Evolutionary conservation across 2,113 vertebrate species (phyloP), one percentile per base, ranked within the genome.

Genomic region (Cyanocitta stelleri): DNA sequence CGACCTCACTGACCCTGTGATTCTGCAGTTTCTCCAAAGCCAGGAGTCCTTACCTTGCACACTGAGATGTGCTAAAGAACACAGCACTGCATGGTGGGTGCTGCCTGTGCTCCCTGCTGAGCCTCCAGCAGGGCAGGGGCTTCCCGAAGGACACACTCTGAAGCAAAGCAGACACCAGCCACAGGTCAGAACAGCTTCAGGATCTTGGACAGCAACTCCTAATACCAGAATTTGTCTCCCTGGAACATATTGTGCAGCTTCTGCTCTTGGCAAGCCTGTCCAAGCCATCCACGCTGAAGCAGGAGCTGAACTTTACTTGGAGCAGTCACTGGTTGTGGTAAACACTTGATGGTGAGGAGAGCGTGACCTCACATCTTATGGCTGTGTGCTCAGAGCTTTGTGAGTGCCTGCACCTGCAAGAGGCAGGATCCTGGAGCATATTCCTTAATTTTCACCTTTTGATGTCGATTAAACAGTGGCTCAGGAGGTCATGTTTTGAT

Each of bases 201-300:
- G 46, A n/a, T n/a, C 46, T 19, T 17, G 27, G 16, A 85, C 24
- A 90, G n/a, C 32, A 66, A 0, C 24, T 62, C 37, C 37, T 44
- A 18, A 54, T 1, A 30, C 19, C 16, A 21, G 44, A 67, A 58
- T 37, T 82, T 16, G 29, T 71, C 32, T 77, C 21, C 30, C 37
- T 94, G 83, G 79, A 56, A 23, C 19, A 6, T 15, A 5, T 0
- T 41, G 22, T 56, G 52, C 39, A 74, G 20, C 41, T 68, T 54
- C 44, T 54, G 16, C n/a, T 59, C 37, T 76, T 73, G 58, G 30
- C 49, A 63, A 13, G 7, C 11, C 44, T 46, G 26, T 9, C 56
- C 0, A 0, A 75, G 30, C 41, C 10, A 12, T 69, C 37, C 12
- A 5, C 0, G 3, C 22, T 44, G 22, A 27, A 44, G 39, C 32